Percentiles rank a stretch among this genome's conserved stretches.
Evolutionary conservation across 2,888 invertebrate species (phyloP).

Genomic region (Helicoverpa assulta): DNA sequence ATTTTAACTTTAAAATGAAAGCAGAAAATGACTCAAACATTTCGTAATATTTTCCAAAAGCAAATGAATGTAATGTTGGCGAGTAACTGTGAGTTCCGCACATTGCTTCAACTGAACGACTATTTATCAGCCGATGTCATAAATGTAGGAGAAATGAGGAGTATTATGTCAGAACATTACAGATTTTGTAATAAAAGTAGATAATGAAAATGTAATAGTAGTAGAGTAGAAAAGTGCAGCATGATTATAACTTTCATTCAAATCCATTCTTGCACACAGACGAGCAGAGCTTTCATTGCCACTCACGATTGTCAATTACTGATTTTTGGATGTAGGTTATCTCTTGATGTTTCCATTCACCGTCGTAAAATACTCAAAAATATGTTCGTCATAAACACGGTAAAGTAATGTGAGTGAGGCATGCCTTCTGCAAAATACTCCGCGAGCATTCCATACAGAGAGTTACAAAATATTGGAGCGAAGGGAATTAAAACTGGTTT

Average conservation of each 20-base stretch:
- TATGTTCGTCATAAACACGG: background rate
- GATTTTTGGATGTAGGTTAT: too few relatives aligned
- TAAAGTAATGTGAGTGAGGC: background rate
- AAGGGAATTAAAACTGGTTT: conserved; percentile 17
- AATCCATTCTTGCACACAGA: too few relatives aligned
- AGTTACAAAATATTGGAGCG: conserved; percentile 9
- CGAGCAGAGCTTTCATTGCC: too few relatives aligned
- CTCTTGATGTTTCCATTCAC: too few relatives aligned
- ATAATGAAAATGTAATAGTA: background rate
- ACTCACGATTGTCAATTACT: too few relatives aligned
- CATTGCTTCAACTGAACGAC: background rate
- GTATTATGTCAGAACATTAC: background rate
- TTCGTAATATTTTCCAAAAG: background rate
- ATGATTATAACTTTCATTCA: too few relatives aligned
- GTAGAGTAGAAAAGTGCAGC: background rate
- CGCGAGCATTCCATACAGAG: background rate
- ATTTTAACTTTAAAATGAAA: background rate
- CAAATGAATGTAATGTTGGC: conserved; percentile 1
- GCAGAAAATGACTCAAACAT: background rate
- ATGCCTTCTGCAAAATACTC: conserved; percentile 7
- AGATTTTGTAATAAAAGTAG: background rate
- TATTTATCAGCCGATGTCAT: background rate
- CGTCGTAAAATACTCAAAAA: background rate
- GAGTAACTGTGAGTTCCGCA: background rate
- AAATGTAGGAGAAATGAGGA: background rate